These are phyloP conservation scores for Parasteatoda lunata DNA, from an alignment of 2,888 invertebrate species.

Conservation along the genomic window DNA sequence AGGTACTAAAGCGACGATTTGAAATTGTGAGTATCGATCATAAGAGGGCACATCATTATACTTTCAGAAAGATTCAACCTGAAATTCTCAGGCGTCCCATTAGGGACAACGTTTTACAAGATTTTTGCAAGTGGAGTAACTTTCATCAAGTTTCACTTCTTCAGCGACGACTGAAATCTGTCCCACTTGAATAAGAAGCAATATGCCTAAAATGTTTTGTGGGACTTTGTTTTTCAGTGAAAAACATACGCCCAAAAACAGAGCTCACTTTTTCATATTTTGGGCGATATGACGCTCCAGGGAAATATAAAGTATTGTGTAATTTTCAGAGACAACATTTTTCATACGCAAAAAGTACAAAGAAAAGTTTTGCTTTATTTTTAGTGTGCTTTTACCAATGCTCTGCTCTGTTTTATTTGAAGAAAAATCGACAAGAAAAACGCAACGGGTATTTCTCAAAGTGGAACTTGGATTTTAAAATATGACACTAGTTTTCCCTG, in stretches of 20 bases:
- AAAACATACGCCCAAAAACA: slow-evolving; percentile 21
- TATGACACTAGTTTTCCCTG: slow-evolving; percentile 16
- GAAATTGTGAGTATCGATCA: slow-evolving; percentile 30
- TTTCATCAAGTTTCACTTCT: slow-evolving; percentile 19
- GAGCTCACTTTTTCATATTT: slow-evolving; percentile 46
- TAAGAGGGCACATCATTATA: slow-evolving; percentile 24
- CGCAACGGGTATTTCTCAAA: slow-evolving; percentile 21
- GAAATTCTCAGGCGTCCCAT: slow-evolving; percentile 46
- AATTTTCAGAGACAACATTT: slow-evolving; percentile 52
- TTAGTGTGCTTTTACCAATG: too few relatives aligned
- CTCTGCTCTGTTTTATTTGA: slow-evolving; percentile 1
- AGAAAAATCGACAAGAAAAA: slow-evolving; percentile 18
- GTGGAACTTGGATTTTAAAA: slow-evolving; percentile 18
- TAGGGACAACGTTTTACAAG: slow-evolving; percentile 58
- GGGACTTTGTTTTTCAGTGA: slow-evolving; percentile 30
- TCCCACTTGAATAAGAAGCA: slow-evolving; percentile 58
- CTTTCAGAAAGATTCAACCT: background rate
- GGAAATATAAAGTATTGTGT: slow-evolving; percentile 66
- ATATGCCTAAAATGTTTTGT: slow-evolving; percentile 64
- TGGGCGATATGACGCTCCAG: slow-evolving; percentile 44
- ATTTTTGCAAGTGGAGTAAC: slow-evolving; percentile 12
- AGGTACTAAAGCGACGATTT: background rate
- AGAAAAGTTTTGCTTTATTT: too few relatives aligned
- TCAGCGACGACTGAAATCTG: slow-evolving; percentile 34
- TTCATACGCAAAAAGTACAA: slow-evolving; percentile 22